Evolutionary conservation across 23 tunicate genomes (phyloP).

Genomic region (Styela clava): DNA sequence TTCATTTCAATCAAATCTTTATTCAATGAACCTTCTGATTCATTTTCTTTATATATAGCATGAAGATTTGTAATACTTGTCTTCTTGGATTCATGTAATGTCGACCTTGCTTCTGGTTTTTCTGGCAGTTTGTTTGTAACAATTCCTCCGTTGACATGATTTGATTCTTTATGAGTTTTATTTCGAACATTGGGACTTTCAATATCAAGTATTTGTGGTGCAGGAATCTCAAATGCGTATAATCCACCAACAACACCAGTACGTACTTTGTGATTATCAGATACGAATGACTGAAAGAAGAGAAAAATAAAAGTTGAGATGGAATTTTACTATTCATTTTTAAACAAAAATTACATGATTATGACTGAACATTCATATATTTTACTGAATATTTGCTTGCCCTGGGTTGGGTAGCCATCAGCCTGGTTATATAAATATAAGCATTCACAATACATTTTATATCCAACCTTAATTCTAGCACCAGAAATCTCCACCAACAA

Average conservation of each 20-base stretch:
- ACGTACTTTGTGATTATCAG: slow-evolving; percentile 63
- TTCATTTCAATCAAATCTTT: not conserved
- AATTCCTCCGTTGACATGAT: not conserved
- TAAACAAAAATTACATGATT: too few relatives aligned
- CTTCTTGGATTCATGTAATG: slow-evolving; percentile 24
- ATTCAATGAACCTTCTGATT: not conserved
- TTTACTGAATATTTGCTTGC: too few relatives aligned
- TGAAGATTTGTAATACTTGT: slow-evolving; percentile 57
- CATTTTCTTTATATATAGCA: slow-evolving; percentile 20
- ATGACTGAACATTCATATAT: too few relatives aligned
- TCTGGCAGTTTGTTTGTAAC: not conserved
- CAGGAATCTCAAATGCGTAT: slow-evolving; percentile 83
- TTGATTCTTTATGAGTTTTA: not conserved
- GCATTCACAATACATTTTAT: too few relatives aligned
- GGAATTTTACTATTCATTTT: too few relatives aligned
- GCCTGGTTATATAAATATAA: too few relatives aligned
- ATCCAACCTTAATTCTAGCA: slow-evolving; percentile 59
- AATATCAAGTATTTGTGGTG: slow-evolving; percentile 33
- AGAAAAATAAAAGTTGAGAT: not conserved
- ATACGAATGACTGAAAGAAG: slow-evolving; percentile 51
- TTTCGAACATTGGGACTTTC: not conserved
- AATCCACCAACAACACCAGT: slow-evolving; percentile 33
- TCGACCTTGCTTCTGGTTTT: not conserved
- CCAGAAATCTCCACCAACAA: slow-evolving; percentile 54
- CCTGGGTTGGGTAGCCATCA: too few relatives aligned